Evolutionary conservation across 2,888 invertebrate genomes (phyloP), one percentile per base, ranked within the genome.

Genomic region (Polydrusus pterygomalis): DNA sequence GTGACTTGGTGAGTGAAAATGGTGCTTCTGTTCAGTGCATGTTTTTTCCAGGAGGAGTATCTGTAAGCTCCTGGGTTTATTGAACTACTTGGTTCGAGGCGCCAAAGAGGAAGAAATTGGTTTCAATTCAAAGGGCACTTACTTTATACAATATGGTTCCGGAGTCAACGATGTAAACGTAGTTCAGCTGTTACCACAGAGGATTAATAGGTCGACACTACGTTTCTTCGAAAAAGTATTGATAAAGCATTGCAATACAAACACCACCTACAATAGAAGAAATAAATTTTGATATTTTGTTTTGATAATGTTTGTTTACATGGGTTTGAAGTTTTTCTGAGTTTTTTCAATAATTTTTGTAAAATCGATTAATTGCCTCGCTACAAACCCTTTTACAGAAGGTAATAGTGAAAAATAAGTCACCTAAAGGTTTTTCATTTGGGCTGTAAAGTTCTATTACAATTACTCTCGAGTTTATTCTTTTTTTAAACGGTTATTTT

Each of bases 271-370:
- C 30, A 56, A 30, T 7, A n/a, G 9, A 11, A 34, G 20, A 45
- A 63, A 63, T 0, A 20, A 45, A 25, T 63, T 63, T 63, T 45
- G 45, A 63, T 45, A 47, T 45, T 5, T 13, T 25, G 13, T 17
- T 45, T 3, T 9, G n/a, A 20, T n/a, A n/a, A n/a, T 64, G 64
- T 71, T 64, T 65, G 56, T 72, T 72, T 72, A 64, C 72, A 13
- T 71, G 38, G 13, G 20, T 49, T 62, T 70, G 51, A 17, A 64
- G 38, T 49, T 70, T 70, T 62, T 17, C 43, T 25, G 15, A 47
- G 65, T 74, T 74, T 74, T 74, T 74, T 68, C 68, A 62, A 68
- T 68, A 74, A 68, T 68, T 74, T 73, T 67, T 65, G 34, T 30
- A 18, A 68, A 68, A 68, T 68, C 54, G 68, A 49, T 65, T 34